Evolutionary conservation across 2,113 vertebrate genomes (phyloP), one percentile per base, ranked within the genome.

Genomic region (Dicaeum eximium): DNA sequence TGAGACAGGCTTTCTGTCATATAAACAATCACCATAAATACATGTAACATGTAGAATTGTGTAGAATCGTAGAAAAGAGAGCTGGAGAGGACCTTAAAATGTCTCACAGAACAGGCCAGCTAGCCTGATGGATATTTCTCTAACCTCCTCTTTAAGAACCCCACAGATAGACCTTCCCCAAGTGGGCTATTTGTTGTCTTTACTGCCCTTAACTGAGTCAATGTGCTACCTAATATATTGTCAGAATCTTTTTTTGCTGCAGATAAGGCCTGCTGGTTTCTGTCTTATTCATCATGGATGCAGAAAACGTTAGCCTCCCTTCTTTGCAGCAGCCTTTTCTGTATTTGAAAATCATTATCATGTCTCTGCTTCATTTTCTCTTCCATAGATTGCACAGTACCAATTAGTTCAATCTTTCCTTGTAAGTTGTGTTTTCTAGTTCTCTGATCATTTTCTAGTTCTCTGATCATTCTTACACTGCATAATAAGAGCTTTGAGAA

Each of bases 371-470:
- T 90, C 57, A 72, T 94, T 96, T 94, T 94, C 66, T 80, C 62
- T 93, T 93, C 66, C 58, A 33, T 5, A 86, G 81, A 77, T 61
- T 88, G 79, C 79, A 69, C 74, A 88, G 61, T 82, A 56, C 57
- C 84, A 95, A 94, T 96, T 93, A 95, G 92, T 77, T 95, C 74
- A 92, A 61, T 92, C 82, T 92, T 94, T 80, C 16, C 0, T 90
- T 77, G 79, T 74, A 86, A 58, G 70, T 92, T 9, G 3, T 77
- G 81, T 94, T 95, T 94, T 88, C 88, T 85, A 90, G 88, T 92
- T 93, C 81, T 94, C 42, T 86, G 83, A 92, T 96, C 9, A 80
- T 96, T 94, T 93, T 86, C 80, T 80, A 91, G 84, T 89, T 91
- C 89, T 95, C 53, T 92, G 85, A 94, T 96, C 58, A 80, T 93